Base-by-base conservation (phyloP, 92 coral and sea anemone genomes). In the Nematostella vectensis region DNA sequence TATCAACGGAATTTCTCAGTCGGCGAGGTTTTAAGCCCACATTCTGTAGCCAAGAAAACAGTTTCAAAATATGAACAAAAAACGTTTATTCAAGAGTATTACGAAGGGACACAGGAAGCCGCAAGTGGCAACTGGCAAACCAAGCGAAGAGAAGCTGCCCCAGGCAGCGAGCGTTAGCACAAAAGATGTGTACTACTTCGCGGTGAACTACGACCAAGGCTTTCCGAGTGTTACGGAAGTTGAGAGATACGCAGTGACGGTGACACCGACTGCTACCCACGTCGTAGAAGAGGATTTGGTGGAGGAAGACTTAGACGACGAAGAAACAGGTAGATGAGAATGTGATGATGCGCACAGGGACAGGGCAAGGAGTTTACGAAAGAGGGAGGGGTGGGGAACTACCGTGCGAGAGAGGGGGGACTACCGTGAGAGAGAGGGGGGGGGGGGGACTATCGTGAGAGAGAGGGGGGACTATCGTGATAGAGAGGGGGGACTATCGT, bases 111-210 rank as follows among this genome's bases (percentile, higher is more conserved):
- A 6, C 40, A 33, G 40, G 40, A 33, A 33, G 15, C 40, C 40
- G 6, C 40, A 33, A 33, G 8, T 15, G 6, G 6, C 40, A 33
- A 15, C 15, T 33, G 8, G 15, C 40, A 33, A 33, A 6, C 8
- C 15, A 6, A 6, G 15, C 21, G 11, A 8, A 6, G 51, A 19
- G 18, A 45, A 45, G 51, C 51, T 45, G 12, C 42, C 8, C 42
- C 11, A 6, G 11, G 9, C 51, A 17, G 51, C 9, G 51, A 11
- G 40, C 9, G 51, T 45, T 4, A 45, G 51, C 18, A 17, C 72
- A 8, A 43, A 50, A 55, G 72, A 66, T 40, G 72, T 66, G 8
- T 66, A 55, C 26, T 55, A 55, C 36, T 29, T 66, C 8, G 72
- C 55, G 53, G 45, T 54, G 2, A 54, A 66, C 15, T 54, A 43